Evolutionary conservation across 2,113 vertebrate species (phyloP).

Genomic region (Rhinolophus ferrumequinum): DNA sequence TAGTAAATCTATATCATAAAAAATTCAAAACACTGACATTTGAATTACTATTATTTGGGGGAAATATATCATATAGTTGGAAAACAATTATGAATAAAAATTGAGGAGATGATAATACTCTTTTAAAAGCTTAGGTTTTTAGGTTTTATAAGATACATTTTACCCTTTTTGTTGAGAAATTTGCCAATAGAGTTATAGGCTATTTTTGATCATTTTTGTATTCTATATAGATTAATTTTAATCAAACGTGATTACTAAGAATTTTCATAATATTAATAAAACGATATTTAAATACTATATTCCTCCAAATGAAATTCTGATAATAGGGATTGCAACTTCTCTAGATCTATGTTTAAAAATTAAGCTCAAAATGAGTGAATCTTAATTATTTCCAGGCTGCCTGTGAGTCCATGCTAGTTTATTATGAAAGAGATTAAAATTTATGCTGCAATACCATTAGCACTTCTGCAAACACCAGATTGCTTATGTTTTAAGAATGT

Average conservation of each 20-base stretch:
- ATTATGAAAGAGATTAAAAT: conserved; percentile 23
- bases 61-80: neutral
- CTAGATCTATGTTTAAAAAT: neutral
- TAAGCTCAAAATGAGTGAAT: neutral
- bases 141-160: neutral
- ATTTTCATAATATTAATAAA: neutral
- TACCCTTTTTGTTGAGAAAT: conserved; percentile 15
- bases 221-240: neutral
- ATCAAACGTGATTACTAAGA: neutral
- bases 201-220: neutral
- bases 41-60: neutral
- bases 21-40: neutral
- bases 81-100: neutral
- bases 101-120: neutral
- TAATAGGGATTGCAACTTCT: neutral
- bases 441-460: neutral
- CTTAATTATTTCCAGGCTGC: neutral
- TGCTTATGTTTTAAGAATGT: neutral
- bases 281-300: neutral
- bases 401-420: neutral
- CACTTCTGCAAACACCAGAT: neutral
- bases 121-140: neutral
- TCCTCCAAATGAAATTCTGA: neutral
- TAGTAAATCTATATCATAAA: neutral
- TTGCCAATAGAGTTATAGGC: neutral